Evolutionary conservation across 2,113 vertebrate genomes (phyloP), one percentile per base, ranked within the genome.

Genomic region (Microcebus ravelobensis): DNA sequence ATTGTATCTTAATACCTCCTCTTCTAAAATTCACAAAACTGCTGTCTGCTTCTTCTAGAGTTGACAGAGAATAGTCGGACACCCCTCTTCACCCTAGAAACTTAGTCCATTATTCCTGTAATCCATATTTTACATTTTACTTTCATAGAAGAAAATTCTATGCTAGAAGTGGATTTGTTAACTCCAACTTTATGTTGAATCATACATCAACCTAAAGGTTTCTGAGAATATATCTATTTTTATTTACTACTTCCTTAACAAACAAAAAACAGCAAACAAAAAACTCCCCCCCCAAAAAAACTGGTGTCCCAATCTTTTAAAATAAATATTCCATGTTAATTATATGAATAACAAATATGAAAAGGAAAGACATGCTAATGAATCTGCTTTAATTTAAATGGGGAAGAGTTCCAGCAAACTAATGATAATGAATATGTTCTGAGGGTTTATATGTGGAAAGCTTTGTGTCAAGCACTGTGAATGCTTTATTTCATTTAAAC

Each of bases 361-460:
- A 15, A 2, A 23, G 3, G 25, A 57, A 87, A 67, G 5, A 0
- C 8, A 50, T 65, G 63, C 0, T 23, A 80, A 48, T 55, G 2
- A 63, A 71, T 59, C 21, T 21, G 7, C 5, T 79, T 92, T 45
- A 45, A 34, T 77, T 34, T 71, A 57, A 68, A 61, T 18, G 52
- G 17, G 36, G 42, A 61, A 23, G 12, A 36, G 25, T 65, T 45
- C n/a, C 81, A 7, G n/a, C 67, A 27, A 45, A 50, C 20, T 65
- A 59, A 71, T 52, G 6, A 14, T 50, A n/a, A 57, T 39, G 31
- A 71, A 17, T 29, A n/a, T 18, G 13, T 23, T 6, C 27, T 36
- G 27, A 57, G 14, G 13, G 17, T 5, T 71, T 59, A 39, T 21
- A 2, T 50, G 14, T 82, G 13, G 14, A 21, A 63, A 36, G 1